Percentiles rank a stretch among this genome's conserved stretches.
These are phyloP conservation scores for Drosophila kanekoi DNA, from an alignment of 2,888 invertebrate genomes.

Conservation along the genomic window DNA sequence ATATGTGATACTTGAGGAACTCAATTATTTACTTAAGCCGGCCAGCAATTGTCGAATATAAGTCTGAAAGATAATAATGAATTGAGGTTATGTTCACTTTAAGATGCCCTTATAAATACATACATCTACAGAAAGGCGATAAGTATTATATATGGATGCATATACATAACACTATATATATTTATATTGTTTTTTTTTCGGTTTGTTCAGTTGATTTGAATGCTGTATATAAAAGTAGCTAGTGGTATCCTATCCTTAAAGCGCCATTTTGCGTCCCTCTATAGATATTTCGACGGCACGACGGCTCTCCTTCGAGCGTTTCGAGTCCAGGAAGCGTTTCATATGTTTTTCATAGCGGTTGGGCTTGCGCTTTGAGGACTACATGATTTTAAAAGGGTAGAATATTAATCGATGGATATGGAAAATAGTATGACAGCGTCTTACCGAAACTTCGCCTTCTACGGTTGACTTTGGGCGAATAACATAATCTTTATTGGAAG, in stretches of 20 bases:
- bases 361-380: constrained; percentile 93
- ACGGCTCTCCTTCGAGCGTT: constrained; percentile 91
- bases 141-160: constrained; percentile 33
- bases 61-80: constrained; percentile 21
- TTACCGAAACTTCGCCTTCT: constrained; percentile 94
- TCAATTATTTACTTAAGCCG: constrained; percentile 25
- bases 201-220: constrained; percentile 50
- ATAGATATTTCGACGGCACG: constrained; percentile 97
- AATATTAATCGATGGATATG: not conserved
- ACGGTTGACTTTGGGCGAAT: constrained; percentile 96
- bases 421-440: constrained; percentile 62
- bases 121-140: constrained; percentile 31
- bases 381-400: constrained; percentile 29
- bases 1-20: constrained; percentile 30
- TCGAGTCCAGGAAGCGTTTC: constrained; percentile 95
- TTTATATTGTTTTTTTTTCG: constrained; percentile 3
- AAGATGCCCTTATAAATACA: constrained; percentile 4
- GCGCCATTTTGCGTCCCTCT: constrained; percentile 97
- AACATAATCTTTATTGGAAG: constrained; percentile 98
- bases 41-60: constrained; percentile 17
- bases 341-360: constrained; percentile 96
- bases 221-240: constrained; percentile 27
- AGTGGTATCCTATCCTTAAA: constrained; percentile 86
- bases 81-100: constrained; percentile 6
- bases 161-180: not conserved